Evolutionary conservation across 2,888 invertebrate genomes (phyloP), one percentile per base, ranked within the genome.

Genomic region (Pyrochroa serraticornis): DNA sequence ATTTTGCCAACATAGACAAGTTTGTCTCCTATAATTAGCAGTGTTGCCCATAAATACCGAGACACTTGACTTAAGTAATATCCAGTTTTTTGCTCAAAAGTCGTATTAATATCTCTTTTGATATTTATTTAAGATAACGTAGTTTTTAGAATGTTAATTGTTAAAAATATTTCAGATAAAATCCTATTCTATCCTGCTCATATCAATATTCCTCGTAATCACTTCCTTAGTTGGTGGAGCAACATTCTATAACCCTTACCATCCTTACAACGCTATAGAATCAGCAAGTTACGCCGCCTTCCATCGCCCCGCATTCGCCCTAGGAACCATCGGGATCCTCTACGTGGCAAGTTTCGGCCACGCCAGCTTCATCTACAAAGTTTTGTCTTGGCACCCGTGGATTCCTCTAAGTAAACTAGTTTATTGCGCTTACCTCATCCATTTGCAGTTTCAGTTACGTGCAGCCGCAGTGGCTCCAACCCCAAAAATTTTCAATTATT

Each of bases 401-500:
- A 81, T 83, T 39, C 84, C 85, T 0, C 77, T 87, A 0, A 84
- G 86, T 64, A 82, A 85, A 45, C 78, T 87, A 31, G 79, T 84
- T 0, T 87, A 86, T 69, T 37, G 73, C 42, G 85, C 85, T 0
- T 87, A 85, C 68, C 73, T 87, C 45, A 79, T 82, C 0, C 87
- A 87, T 70, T 78, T 82, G 62, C 60, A 82, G 13, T 75, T 86
- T 50, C 84, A 85, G 57, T 70, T 81, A 0, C 72, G 85, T 32
- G 80, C 81, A 41, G 82, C 84, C 0, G 84, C 80, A 39, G 14
- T 8, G 1, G 1, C 12, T 6, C 14, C 30, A 31, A 42, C 10
- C n/a, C 9, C 42, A 1, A 30, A 10, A 31, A 42, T n/a, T 9
- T 22, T 22, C 31, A 7, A 9, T 8, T 74, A 75, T 52, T 78